Evolutionary conservation across 2,888 invertebrate genomes (phyloP).

Genomic region (Pinctada fucata): DNA sequence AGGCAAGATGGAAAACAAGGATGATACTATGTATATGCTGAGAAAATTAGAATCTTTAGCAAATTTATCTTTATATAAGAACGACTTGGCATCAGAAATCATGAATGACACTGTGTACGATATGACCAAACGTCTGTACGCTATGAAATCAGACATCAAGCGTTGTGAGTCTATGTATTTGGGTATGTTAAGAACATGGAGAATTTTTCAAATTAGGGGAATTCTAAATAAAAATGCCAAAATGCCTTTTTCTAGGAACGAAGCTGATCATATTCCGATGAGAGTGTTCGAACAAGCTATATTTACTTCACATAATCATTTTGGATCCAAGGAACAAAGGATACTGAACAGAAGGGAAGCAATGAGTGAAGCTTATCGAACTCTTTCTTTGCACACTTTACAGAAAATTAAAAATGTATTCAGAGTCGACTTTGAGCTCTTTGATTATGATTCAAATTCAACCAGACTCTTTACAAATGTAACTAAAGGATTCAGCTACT

Average conservation of each 20-base stretch:
- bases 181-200: not conserved
- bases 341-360: not conserved
- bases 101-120: not conserved
- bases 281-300: not conserved
- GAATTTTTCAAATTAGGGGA: not conserved
- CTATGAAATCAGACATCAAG: not conserved
- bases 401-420: not conserved
- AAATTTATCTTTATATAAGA: not conserved
- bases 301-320: not conserved
- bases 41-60: not conserved
- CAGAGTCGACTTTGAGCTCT: not conserved
- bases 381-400: not conserved
- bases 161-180: not conserved
- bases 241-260: not conserved
- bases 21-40: not conserved
- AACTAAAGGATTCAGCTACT: no score
- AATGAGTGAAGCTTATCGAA: not conserved
- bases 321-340: not conserved
- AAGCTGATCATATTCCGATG: not conserved
- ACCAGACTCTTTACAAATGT: not conserved
- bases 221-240: not conserved
- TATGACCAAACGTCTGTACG: not conserved
- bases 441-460: not conserved
- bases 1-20: not conserved
- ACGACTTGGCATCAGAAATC: not conserved